Base-by-base conservation (phyloP, 2,888 invertebrate species). In the Buathra laborator region DNA sequence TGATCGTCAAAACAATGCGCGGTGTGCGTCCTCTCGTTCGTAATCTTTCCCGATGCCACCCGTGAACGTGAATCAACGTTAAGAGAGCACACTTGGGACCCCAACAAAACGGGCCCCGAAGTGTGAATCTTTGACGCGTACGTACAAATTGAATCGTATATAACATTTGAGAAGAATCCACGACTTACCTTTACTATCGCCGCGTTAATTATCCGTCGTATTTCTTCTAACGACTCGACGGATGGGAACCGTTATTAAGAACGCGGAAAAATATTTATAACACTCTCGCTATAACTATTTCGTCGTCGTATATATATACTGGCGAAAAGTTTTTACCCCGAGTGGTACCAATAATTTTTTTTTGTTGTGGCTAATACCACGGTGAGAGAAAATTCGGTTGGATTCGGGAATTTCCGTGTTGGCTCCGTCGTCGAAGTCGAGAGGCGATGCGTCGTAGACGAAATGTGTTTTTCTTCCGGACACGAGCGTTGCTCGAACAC, bases 291-390 rank as follows among this genome's bases (percentile, higher is more conserved):
- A 37, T 37, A 37, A 37, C 37, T 37, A 37, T 37, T 37, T 37
- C 37, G 37, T 37, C 37, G 86, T 84, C 88, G 72, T 83, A 77
- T 83, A 77, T 79, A 79, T 89, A 89, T 88, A 89, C 85, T 85
- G 87, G 87, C 88, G 86, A 90, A 89, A 92, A 92, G 85, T 91
- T 92, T 90, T 92, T 88, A 86, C 88, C 88, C 37, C 56, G 89
- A 90, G 89, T 89, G 89, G 89, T 89, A 89, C 88, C 87, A 90
- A 91, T 90, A 90, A 86, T 81, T 80, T 66, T 64, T 51, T 68
- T 68, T 56, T 32, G 91, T 92, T 92, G 89, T 92, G 90, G 90
- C 92, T 92, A 91, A 89, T 92, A 90, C 90, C 92, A 92, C 92
- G 92, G 89, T 89, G 88, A 89, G 88, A 89, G 89, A 89, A 90